Conservation (phyloP, 2,797 vertebrate species). For the Manis javanica region DNA sequence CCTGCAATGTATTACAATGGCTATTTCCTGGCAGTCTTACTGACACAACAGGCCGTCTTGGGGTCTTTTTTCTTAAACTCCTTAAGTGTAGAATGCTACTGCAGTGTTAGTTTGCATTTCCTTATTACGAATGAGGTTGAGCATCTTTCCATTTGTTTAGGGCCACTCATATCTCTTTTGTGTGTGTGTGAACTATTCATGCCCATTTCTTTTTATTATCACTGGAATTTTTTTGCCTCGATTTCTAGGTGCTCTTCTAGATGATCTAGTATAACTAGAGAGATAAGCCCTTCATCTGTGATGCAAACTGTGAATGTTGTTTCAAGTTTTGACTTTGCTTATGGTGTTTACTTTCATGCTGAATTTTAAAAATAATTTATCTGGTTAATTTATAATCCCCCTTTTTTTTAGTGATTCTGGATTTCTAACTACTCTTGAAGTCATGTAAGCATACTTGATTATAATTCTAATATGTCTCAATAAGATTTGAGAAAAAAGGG, state of each 20-base stretch:
- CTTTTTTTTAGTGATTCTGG: not conserved
- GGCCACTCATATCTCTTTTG: not conserved
- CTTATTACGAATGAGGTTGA: not conserved
- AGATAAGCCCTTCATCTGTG: not conserved
- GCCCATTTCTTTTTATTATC: not conserved
- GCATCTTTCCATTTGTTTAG: not conserved
- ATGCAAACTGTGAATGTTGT: not conserved
- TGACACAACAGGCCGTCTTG: not conserved
- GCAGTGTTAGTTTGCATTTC: not conserved
- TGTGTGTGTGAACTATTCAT: not conserved
- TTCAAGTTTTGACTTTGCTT: not conserved
- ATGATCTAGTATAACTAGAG: not conserved
- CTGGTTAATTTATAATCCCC: not conserved
- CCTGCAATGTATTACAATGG: not conserved
- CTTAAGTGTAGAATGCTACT: not conserved
- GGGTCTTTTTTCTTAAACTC: not conserved
- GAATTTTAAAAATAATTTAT: not conserved
- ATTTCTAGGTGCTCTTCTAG: not conserved
- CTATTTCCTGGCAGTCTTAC: not conserved
- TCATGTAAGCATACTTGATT: not conserved
- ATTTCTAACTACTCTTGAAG: slow-evolving; percentile 34
- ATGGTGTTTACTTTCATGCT: not conserved
- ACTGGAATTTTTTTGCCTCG: not conserved
- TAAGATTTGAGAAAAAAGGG: not conserved
- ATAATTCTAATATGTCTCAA: not conserved